These are phyloP conservation scores for Bufo gargarizans DNA, from an alignment of 2,113 vertebrate species.

Conservation along the genomic window DNA sequence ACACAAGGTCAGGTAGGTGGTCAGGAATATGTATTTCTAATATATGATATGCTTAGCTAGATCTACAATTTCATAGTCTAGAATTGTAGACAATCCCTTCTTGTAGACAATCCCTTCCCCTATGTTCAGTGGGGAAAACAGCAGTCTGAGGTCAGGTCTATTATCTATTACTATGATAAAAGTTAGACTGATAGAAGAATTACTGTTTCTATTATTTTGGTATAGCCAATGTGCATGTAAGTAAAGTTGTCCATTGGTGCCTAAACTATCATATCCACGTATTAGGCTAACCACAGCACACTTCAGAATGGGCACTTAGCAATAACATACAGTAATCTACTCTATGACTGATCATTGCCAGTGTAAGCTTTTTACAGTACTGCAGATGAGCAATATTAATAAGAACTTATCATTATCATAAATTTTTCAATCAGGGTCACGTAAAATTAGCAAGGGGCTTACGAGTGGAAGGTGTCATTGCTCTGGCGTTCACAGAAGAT, in stretches of 20 bases:
- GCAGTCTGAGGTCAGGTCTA: no score
- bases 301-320: neutral
- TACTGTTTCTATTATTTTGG: no score
- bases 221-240: no score
- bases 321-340: neutral
- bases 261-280: neutral
- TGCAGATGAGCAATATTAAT: neutral
- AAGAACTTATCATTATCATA: neutral
- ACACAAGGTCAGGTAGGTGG: no score
- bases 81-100: no score
- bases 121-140: no score
- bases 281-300: neutral
- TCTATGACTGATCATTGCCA: neutral
- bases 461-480: slow-evolving; percentile 96
- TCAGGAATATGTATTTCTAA: no score
- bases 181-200: no score
- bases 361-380: neutral
- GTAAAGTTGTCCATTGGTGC: neutral
- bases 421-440: neutral
- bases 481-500: slow-evolving; percentile 94
- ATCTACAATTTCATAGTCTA: no score
- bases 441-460: slow-evolving; percentile 62
- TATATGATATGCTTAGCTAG: no score
- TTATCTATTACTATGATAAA: no score
- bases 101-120: no score